Base-by-base conservation (phyloP, 2,888 invertebrate species). In the Margaritifera margaritifera region DNA sequence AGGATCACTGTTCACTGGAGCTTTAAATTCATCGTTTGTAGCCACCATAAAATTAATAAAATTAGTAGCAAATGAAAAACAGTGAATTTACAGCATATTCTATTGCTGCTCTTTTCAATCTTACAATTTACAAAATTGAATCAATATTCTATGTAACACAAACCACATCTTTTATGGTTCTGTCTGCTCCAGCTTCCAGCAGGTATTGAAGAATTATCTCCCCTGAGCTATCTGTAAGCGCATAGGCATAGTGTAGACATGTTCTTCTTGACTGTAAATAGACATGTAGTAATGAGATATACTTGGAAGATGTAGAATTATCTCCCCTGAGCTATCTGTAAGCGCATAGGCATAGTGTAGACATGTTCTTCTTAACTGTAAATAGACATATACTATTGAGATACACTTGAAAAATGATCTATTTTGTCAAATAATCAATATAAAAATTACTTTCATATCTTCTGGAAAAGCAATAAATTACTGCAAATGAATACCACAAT, bases 231-330 rank as follows among this genome's bases (percentile, higher is more conserved):
- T 72, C 71, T 55, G 73, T 71, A 22, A 83, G 68, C 61, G 80
- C 72, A 72, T 77, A 82, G 11, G 84, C 81, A 70, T 84, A 84
- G 71, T 86, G 86, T 54, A 81, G 80, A 0, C 81, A 80, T 52
- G 83, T 84, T 42, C 84, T 75, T 56, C 82, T 75, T 68, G 74
- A 69, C 86, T 86, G 78, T 31, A 73, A 62, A 62, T 20, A 59
- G 25, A 31, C 24, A 68, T 22, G 64, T 59, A 22, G 24, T 42
- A 56, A n/a, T 62, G 24, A 72, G 19, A n/a, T 20, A 55, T 50
- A 31, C 31, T 31, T 31, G 31, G 6, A 5, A 31, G 31, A 31
- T 31, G 3, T 31, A 31, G 4, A 31, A 5, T 6, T 2, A 6
- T 5, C 6, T 6, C 6, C 6, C 31, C 6, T 31, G 31, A 31